Evolutionary conservation across 2,797 vertebrate species (phyloP).

Genomic region (Zalophus californianus): DNA sequence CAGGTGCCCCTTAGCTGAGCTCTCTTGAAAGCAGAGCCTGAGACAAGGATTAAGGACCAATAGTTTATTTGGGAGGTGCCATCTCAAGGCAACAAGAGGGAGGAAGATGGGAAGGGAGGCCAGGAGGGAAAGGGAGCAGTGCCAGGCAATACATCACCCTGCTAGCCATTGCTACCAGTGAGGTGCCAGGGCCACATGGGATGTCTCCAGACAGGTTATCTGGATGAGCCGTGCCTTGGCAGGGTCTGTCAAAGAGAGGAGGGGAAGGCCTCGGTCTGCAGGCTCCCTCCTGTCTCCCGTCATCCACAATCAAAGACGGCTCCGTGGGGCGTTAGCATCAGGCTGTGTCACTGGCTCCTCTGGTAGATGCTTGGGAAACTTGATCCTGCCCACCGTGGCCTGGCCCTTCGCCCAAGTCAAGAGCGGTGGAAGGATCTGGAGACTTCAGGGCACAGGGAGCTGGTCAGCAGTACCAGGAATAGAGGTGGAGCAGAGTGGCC

Average conservation of each 20-base stretch:
- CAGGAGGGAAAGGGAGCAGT: not conserved
- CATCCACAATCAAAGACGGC: rapidly evolving
- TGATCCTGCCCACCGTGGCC: rapidly evolving
- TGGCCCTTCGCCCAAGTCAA: rapidly evolving
- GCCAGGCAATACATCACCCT: rapidly evolving
- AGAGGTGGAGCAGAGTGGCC: not conserved
- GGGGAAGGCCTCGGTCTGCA: not conserved
- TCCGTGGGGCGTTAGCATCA: no score
- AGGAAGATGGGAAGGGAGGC: no score
- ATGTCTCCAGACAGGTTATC: not conserved
- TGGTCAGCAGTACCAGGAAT: not conserved
- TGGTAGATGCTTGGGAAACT: not conserved
- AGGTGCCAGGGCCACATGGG: rapidly evolving
- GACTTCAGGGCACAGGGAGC: not conserved
- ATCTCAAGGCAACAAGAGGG: not conserved
- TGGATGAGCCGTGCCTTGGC: not conserved
- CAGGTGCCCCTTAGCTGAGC: not conserved
- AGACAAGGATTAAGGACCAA: not conserved
- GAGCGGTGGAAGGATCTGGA: not conserved
- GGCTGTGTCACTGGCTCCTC: not conserved
- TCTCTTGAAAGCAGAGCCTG: not conserved
- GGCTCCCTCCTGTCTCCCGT: not conserved
- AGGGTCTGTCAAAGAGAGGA: not conserved
- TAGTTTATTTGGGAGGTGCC: not conserved
- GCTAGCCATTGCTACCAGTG: not conserved